Evolutionary conservation across 2,888 invertebrate genomes (phyloP).

Genomic region (Sisyra terminalis): DNA sequence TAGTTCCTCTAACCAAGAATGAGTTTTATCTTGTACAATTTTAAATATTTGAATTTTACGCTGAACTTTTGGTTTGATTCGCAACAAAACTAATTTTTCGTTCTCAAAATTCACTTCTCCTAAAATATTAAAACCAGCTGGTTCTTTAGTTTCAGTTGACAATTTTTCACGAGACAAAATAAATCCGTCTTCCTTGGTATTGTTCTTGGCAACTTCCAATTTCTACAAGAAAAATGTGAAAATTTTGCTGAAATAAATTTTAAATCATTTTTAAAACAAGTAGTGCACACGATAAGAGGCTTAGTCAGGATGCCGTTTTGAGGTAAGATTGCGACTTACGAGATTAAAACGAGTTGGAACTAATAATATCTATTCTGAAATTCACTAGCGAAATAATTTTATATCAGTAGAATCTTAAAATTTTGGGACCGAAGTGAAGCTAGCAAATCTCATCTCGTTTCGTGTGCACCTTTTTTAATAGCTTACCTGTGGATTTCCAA

Average conservation of each 20-base stretch:
- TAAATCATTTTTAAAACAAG: too few species aligned
- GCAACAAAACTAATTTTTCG: constrained; percentile 21
- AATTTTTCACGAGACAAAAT: constrained; percentile 18
- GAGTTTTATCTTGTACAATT: constrained; percentile 18
- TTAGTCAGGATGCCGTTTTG: too few species aligned
- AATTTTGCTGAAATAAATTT: constrained; percentile 13
- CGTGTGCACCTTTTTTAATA: background rate
- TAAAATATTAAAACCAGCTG: constrained; percentile 18
- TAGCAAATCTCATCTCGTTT: too few species aligned
- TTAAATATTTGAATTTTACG: constrained; percentile 14
- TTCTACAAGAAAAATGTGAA: constrained; percentile 18
- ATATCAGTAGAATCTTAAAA: too few species aligned
- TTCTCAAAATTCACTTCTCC: constrained; percentile 18
- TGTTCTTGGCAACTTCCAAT: constrained; percentile 19
- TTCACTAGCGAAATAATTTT: too few species aligned
- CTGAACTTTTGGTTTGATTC: constrained; percentile 10
- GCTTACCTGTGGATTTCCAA: constrained; percentile 32
- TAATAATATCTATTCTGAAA: too few species aligned
- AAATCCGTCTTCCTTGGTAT: constrained; percentile 21
- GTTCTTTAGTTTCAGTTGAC: constrained; percentile 16
- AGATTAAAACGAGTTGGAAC: too few species aligned
- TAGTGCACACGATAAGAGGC: too few species aligned
- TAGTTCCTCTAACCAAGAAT: constrained; percentile 20
- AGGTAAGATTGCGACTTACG: too few species aligned
- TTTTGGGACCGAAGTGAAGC: too few species aligned